phyloP scores from a whole-genome alignment of 2,797 vertebrate genomes.

The Urophycis tenuis region DNA sequence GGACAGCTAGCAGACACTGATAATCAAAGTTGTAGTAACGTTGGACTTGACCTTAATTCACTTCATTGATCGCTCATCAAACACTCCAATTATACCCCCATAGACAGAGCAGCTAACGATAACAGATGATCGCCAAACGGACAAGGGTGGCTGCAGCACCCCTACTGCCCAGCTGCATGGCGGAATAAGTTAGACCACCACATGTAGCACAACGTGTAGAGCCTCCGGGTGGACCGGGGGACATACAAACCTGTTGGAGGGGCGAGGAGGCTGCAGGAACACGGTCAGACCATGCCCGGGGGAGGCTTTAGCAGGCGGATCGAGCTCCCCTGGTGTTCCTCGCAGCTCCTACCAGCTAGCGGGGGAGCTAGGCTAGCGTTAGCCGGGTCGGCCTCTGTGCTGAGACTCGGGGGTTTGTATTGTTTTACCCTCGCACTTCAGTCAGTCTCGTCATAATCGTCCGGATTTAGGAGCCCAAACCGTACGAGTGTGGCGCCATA shows the following conservation, averaged over 20 bases:
- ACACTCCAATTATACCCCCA: neutral
- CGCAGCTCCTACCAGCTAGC: constrained; percentile 12
- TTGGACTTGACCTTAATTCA: neutral
- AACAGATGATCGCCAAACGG: constrained; percentile 30
- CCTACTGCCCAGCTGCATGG: neutral
- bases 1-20: neutral
- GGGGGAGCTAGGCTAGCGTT: constrained; percentile 30
- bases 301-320: no score
- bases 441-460: constrained; percentile 13
- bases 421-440: constrained; percentile 46
- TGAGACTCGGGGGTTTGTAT: constrained; percentile 42
- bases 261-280: neutral
- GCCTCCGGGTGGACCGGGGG: neutral
- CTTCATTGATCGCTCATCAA: neutral
- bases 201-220: neutral
- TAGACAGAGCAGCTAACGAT: constrained; percentile 29
- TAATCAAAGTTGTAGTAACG: neutral
- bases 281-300: neutral
- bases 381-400: constrained; percentile 44
- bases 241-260: constrained; percentile 8
- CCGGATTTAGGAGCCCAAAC: neutral
- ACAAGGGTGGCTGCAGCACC: neutral
- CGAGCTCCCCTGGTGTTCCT: neutral
- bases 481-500: neutral
- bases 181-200: constrained; percentile 30